Evolutionary conservation across 2,113 vertebrate species (phyloP), one percentile per base, ranked within the genome.

Genomic region (Ailuropoda melanoleuca): DNA sequence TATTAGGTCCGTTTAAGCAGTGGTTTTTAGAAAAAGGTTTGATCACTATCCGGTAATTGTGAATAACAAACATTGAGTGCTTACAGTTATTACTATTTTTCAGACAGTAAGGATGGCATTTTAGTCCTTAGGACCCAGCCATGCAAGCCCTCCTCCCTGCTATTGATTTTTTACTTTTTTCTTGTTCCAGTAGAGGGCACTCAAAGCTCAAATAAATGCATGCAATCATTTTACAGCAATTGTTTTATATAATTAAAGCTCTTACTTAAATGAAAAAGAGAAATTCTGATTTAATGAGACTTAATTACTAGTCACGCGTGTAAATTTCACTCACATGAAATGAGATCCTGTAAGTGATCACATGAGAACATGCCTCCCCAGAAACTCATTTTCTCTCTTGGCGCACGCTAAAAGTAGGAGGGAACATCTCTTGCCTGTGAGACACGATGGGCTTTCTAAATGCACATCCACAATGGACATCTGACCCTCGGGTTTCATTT

Each of bases 171-270:
- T 88, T 23, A 64, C 55, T 90, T 94, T 89, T 88, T 82, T 91
- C 34, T 82, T 53, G 23, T 81, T 98, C 98, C 98, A 98, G 98
- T 98, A 98, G 98, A 98, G 98, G 98, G 98, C 96, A 97, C 98
- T 95, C 94, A 93, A 98, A 97, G 94, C 97, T 98, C 88, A 98
- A 98, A 97, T 90, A 98, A 97, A 75, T 31, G 29, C 29, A 23
- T 8, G 24, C 39, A 58, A 97, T 97, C 48, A n/a, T 68, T 94
- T 96, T 26, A 43, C 1, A 58, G 62, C 84, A 93, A 89, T 92
- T 91, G 58, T 93, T 98, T 96, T 94, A 86, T 66, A 48, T 97
- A 97, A 98, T 97, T 97, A 96, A 93, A 96, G 78, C 29, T 96
- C 96, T 80, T 84, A 43, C 88, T 98, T 66, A 83, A 92, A 58